Base-by-base conservation (phyloP, 1,140 invertebrate genomes). In the Procambarus virginalis region DNA sequence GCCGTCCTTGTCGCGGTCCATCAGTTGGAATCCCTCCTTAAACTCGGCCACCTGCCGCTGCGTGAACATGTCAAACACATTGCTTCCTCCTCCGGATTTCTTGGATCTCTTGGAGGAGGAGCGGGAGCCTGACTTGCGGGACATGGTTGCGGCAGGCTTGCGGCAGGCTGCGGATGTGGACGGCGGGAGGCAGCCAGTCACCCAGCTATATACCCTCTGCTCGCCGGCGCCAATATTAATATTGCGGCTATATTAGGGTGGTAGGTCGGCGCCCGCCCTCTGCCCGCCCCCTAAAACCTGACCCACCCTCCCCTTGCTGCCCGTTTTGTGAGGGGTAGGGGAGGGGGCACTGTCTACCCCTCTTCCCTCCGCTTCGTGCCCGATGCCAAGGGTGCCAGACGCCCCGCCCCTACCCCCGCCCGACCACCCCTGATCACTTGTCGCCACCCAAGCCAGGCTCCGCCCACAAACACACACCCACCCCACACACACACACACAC, bases 1-100 rank as follows among this genome's bases (percentile, higher is more conserved):
- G 93, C 98, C 98, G 94, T 99, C 99, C 95, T 99, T 98, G 95
- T 99, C 98, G 95, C 97, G 96, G 95, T 99, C 99, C 96, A 99
- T 99, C 93, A 99, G 96, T 94, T 97, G 96, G 96, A 99, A 99
- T 93, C 97, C 97, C 95, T 99, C 98, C 95, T 98, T 99, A 95
- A 98, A 99, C 94, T 98, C 97, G 92, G 97, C 97, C 93, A 99
- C 97, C 95, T 99, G 97, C 95, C 96, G 96, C 95, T 98, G 97
- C 89, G 97, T 96, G 96, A 99, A 99, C 96, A 98, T 97, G 93
- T 97, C 98, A 95, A 99, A 98, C 93, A 98, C 97, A 95, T 97
- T 98, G 94, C 97, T 98, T 92, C 97, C 97, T 92, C 92, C 94
- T 95, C 90, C 93, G 1, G 80, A 83, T 46, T 83, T 89, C 87